Percentiles rank a stretch among this genome's conserved stretches.
These are phyloP conservation scores for Rhinella marina DNA, from an alignment of 2,797 vertebrate genomes.

Conservation along the genomic window DNA sequence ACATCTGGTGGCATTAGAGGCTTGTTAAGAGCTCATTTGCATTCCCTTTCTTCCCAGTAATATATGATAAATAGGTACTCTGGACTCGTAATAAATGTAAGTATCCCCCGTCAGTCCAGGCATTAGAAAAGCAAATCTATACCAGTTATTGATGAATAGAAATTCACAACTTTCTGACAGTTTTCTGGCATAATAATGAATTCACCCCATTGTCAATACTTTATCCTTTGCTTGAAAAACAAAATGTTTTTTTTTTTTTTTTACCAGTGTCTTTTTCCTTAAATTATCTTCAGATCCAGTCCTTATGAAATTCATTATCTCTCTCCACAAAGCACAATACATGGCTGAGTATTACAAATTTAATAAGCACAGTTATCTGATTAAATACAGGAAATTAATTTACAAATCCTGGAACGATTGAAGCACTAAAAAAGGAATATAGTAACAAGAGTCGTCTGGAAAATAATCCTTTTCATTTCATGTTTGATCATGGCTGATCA, in stretches of 20 bases:
- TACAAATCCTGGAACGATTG: conserved; percentile 42
- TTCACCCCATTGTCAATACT: neutral
- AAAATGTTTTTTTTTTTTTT: neutral
- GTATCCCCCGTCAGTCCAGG: too few species aligned
- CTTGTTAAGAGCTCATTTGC: too few species aligned
- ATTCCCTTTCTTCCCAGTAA: too few species aligned
- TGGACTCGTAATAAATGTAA: too few species aligned
- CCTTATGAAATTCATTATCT: conserved; percentile 37
- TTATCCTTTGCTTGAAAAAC: neutral
- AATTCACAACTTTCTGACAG: too few species aligned
- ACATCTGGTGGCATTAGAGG: too few species aligned
- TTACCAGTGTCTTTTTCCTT: neutral
- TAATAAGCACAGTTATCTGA: conserved; percentile 54
- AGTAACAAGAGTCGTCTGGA: conserved; percentile 26
- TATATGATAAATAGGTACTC: neutral
- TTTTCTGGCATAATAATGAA: too few species aligned
- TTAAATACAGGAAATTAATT: conserved; percentile 59
- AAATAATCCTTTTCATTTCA: conserved; percentile 41
- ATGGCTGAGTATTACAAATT: conserved; percentile 46
- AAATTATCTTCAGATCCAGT: neutral
- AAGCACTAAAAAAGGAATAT: conserved; percentile 35
- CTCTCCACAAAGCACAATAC: conserved; percentile 10
- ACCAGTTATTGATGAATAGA: too few species aligned
- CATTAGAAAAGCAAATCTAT: too few species aligned
- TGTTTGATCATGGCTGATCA: conserved; percentile 44